These are phyloP conservation scores for Polydrusus tereticollis DNA, from an alignment of 2,888 invertebrate genomes.

Conservation along the genomic window DNA sequence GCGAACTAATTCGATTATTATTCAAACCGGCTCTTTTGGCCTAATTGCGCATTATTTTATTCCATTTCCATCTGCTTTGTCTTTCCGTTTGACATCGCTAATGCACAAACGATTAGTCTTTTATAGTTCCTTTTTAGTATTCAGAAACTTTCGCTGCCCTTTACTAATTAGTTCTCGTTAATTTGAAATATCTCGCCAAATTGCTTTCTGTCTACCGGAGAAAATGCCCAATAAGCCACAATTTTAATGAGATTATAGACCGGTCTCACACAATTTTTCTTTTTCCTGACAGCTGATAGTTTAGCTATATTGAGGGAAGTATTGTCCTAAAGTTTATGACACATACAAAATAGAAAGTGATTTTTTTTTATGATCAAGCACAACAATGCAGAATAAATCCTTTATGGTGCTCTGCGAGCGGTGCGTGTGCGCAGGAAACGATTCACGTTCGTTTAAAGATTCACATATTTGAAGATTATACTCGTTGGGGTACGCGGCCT, in stretches of 20 bases:
- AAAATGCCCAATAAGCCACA: slow-evolving; percentile 20
- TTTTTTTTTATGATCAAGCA: too few relatives aligned
- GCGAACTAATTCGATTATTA: slow-evolving; percentile 1
- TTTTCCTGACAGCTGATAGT: background rate
- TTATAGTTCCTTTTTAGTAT: slow-evolving; percentile 38
- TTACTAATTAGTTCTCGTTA: slow-evolving; percentile 33
- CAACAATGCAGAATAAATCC: too few relatives aligned
- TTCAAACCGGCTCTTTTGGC: background rate
- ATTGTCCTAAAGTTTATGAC: background rate
- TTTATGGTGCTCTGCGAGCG: too few relatives aligned
- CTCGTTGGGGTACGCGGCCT: too few relatives aligned
- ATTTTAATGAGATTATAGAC: background rate
- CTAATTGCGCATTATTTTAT: slow-evolving; percentile 8
- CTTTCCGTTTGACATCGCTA: slow-evolving; percentile 21
- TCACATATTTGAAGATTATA: too few relatives aligned
- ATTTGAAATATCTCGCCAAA: slow-evolving; percentile 29
- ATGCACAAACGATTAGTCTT: slow-evolving; percentile 29
- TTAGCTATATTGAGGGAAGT: background rate
- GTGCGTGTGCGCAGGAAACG: too few relatives aligned
- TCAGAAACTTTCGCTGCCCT: slow-evolving; percentile 32
- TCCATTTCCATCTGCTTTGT: slow-evolving; percentile 11
- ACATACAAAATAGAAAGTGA: too few relatives aligned
- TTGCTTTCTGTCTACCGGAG: slow-evolving; percentile 27
- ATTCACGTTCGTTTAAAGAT: too few relatives aligned
- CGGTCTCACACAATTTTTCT: background rate